These are phyloP conservation scores for Odocoileus virginianus DNA, from an alignment of 2,113 vertebrate species.

Conservation along the genomic window DNA sequence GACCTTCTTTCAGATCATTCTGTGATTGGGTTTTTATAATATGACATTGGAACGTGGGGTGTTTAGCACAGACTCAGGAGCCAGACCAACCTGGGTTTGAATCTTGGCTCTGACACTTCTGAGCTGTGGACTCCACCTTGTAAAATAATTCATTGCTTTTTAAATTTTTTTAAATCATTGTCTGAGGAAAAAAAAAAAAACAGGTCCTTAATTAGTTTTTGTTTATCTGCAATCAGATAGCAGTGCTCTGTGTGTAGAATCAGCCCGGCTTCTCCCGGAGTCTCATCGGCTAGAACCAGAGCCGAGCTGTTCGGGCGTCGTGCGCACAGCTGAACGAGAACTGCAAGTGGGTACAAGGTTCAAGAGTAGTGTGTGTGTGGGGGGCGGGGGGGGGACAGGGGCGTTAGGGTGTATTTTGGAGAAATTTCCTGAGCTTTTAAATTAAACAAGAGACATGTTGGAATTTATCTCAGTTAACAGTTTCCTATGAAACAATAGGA, in stretches of 20 bases:
- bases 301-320: not conserved
- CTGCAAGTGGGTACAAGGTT: not conserved
- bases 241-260: not conserved
- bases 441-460: not conserved
- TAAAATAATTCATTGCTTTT: not conserved
- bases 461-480: not conserved
- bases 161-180: not conserved
- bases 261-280: not conserved
- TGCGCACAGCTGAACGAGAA: accelerated
- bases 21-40: not conserved
- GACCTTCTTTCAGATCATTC: not conserved
- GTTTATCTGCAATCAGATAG: not conserved
- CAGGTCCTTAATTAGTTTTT: not conserved
- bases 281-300: not conserved
- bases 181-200: not conserved
- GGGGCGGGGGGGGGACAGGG: not conserved
- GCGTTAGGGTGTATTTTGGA: not conserved
- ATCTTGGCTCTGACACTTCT: not conserved
- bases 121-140: not conserved
- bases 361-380: not conserved
- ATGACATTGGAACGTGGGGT: not conserved
- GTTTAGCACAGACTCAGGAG: not conserved
- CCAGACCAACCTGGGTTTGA: not conserved
- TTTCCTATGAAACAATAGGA: not conserved
- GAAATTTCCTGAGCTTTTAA: not conserved